These are phyloP conservation scores for Brachypterus glaber DNA, from an alignment of 2,888 invertebrate genomes.

Conservation along the genomic window DNA sequence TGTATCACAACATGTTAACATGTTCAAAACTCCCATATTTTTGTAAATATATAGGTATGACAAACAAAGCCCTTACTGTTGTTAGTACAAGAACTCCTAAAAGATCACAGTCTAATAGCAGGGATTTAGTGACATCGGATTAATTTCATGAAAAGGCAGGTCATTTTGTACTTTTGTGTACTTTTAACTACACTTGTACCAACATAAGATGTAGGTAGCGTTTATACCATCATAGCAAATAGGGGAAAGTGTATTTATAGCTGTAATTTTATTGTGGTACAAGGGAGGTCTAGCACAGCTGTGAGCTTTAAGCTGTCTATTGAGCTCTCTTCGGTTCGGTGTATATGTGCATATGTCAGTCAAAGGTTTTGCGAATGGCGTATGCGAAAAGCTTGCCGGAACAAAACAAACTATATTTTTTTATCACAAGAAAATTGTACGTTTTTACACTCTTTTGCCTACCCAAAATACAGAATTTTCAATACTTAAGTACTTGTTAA, in stretches of 20 bases:
- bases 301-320: conserved; percentile 36
- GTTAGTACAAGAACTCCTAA: conserved; percentile 13
- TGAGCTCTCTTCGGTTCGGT: too few species aligned
- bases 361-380: conserved; percentile 30
- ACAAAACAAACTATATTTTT: too few species aligned
- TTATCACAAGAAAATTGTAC: too few species aligned
- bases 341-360: conserved; percentile 41
- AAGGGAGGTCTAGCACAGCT: conserved; percentile 36
- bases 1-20: too few species aligned
- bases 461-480: too few species aligned
- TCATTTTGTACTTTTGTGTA: conserved; percentile 42
- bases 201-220: conserved; percentile 26
- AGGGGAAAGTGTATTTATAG: conserved; percentile 5
- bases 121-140: conserved; percentile 39
- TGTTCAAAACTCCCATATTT: too few species aligned
- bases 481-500: too few species aligned
- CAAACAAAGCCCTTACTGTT: too few species aligned
- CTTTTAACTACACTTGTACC: conserved; percentile 33
- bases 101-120: conserved; percentile 33
- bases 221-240: conserved; percentile 5
- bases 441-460: too few species aligned
- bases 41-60: too few species aligned
- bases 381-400: too few species aligned
- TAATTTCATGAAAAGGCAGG: conserved; percentile 45
- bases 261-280: conserved; percentile 29